These are phyloP conservation scores for Alligator sinensis DNA, from an alignment of 2,113 vertebrate genomes.

Conservation along the genomic window DNA sequence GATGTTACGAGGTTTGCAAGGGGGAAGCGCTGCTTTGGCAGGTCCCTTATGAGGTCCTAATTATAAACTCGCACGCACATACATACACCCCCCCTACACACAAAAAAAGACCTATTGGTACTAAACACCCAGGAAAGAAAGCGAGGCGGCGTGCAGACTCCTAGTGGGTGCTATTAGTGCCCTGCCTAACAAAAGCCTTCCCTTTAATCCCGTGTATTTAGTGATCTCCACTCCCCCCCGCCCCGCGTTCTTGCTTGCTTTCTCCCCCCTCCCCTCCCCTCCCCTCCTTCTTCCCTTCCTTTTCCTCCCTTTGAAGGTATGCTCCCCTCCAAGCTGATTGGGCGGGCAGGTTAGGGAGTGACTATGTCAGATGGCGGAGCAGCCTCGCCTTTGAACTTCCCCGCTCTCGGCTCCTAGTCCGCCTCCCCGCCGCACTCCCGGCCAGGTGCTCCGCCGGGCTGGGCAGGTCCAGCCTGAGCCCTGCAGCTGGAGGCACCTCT, in stretches of 20 bases:
- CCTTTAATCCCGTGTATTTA: slow-evolving; percentile 44
- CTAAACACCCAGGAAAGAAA: background rate
- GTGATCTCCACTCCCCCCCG: background rate
- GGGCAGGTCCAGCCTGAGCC: slow-evolving; percentile 41
- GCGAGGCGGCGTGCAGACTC: slow-evolving; percentile 33
- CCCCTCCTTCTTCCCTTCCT: slow-evolving; percentile 22
- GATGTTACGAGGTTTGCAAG: background rate
- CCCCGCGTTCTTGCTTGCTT: slow-evolving; percentile 24
- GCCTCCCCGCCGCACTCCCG: slow-evolving; percentile 2
- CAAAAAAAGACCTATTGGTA: background rate
- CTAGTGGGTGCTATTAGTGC: slow-evolving; percentile 42
- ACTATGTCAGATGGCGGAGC: slow-evolving; percentile 94
- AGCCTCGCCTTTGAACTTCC: slow-evolving; percentile 95
- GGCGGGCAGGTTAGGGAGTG: slow-evolving; percentile 88
- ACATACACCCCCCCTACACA: background rate
- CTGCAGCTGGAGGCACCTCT: slow-evolving; percentile 22
- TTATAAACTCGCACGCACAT: background rate
- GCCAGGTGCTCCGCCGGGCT: slow-evolving; percentile 18
- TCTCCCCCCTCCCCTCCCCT: background rate
- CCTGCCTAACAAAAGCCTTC: slow-evolving; percentile 51
- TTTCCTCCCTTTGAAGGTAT: slow-evolving; percentile 79
- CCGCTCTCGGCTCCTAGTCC: slow-evolving; percentile 78
- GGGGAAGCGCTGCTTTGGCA: background rate
- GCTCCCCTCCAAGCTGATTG: slow-evolving; percentile 89
- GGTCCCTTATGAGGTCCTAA: background rate